Conservation (phyloP, 1,140 invertebrate species). For the Diuraphis noxia region DNA sequence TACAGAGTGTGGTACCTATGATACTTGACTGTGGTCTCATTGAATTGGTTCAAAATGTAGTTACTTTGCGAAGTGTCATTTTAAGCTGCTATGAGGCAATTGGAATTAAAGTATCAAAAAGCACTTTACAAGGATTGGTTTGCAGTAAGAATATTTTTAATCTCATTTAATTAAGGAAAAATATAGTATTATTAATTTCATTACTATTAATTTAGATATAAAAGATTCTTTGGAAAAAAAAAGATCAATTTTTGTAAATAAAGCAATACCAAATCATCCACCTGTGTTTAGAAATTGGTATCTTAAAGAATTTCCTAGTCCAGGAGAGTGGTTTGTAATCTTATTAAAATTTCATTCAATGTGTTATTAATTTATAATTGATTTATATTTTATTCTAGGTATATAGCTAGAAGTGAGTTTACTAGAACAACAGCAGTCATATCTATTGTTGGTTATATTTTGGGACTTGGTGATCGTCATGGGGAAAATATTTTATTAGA, state of each 20-base stretch:
- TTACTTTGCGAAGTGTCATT: constrained; percentile 75
- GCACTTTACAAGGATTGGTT: constrained; percentile 36
- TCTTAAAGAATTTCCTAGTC: constrained; percentile 81
- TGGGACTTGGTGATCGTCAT: constrained; percentile 94
- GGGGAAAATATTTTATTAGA: constrained; percentile 97
- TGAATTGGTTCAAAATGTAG: constrained; percentile 91
- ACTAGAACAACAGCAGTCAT: constrained; percentile 93
- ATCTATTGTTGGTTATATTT: constrained; percentile 96
- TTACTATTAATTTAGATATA: constrained; percentile 21
- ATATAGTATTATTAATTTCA: not conserved
- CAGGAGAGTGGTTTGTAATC: constrained; percentile 76
- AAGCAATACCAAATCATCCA: constrained; percentile 74
- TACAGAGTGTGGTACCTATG: constrained; percentile 78
- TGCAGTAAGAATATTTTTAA: constrained; percentile 28
- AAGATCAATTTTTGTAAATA: constrained; percentile 70
- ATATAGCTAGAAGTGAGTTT: constrained; percentile 82
- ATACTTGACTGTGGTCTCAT: constrained; percentile 94
- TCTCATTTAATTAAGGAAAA: not conserved
- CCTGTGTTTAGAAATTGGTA: constrained; percentile 92
- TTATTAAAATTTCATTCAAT: constrained; percentile 21
- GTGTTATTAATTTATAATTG: not conserved
- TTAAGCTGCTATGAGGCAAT: constrained; percentile 60
- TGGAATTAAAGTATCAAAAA: constrained; percentile 52
- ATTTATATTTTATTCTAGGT: constrained; percentile 60
- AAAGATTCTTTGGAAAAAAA: constrained; percentile 72